phyloP scores from a whole-genome alignment of 1,140 invertebrate genomes.

The Zophobas morio region DNA sequence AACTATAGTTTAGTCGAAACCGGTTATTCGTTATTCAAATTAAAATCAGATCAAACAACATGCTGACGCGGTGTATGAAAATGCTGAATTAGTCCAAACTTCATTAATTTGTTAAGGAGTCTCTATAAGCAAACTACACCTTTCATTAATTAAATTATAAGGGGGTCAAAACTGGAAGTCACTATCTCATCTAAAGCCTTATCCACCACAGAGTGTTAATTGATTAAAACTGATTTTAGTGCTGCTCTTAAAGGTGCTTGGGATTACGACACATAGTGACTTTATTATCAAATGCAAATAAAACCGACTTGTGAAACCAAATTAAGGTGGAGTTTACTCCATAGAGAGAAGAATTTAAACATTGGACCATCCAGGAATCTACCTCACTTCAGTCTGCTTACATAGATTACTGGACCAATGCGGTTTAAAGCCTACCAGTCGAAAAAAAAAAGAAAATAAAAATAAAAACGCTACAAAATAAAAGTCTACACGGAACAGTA shows the following conservation, averaged over 20 bases:
- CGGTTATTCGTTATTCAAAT: slow-evolving; percentile 33
- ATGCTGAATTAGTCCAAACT: slow-evolving; percentile 47
- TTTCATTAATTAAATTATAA: slow-evolving; percentile 59
- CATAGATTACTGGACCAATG: slow-evolving; percentile 52
- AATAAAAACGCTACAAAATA: slow-evolving; percentile 57
- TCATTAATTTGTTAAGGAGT: slow-evolving; percentile 51
- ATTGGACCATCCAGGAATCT: slow-evolving; percentile 43
- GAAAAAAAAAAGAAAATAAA: slow-evolving; percentile 57
- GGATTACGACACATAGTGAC: slow-evolving; percentile 41
- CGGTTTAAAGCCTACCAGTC: slow-evolving; percentile 59
- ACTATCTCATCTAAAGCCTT: slow-evolving; percentile 48
- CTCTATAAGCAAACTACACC: slow-evolving; percentile 66
- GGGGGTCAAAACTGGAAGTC: slow-evolving; percentile 46
- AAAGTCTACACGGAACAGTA: slow-evolving; percentile 55
- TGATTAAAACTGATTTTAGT: slow-evolving; percentile 50
- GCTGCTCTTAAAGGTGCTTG: slow-evolving; percentile 5
- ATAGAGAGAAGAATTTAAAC: slow-evolving; percentile 51
- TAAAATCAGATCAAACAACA: slow-evolving; percentile 48
- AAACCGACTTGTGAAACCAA: slow-evolving; percentile 52
- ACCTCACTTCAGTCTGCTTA: slow-evolving; percentile 11
- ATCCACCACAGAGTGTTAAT: slow-evolving; percentile 38
- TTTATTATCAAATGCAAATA: slow-evolving; percentile 64
- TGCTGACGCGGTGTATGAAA: slow-evolving; percentile 45
- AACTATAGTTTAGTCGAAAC: slow-evolving; percentile 36
- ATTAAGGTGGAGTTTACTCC: slow-evolving; percentile 67